Base-by-base conservation (phyloP, 2,888 invertebrate genomes). In the Pelosia muscerda region DNA sequence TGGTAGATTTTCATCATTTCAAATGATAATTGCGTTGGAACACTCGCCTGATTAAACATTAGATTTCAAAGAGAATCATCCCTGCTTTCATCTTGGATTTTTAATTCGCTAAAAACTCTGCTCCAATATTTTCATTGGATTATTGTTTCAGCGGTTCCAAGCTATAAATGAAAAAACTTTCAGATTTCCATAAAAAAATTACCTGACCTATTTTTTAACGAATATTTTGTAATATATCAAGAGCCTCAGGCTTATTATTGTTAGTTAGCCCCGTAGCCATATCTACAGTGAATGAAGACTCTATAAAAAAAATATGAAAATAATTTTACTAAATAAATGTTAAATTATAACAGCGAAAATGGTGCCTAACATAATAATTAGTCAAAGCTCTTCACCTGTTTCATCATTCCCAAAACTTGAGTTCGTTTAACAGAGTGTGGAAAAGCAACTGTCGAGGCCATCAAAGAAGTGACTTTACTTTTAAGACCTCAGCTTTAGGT, bases 11-110 rank as follows among this genome's bases (percentile, higher is more conserved):
- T 60, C 58, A 69, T 72, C 19, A 77, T 78, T 78, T 71, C 54
- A 65, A 77, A 77, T 69, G 72, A 72, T 79, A 78, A 78, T 78
- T 77, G 58, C 62, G 63, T 66, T 64, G 22, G 54, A 68, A 66
- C 68, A 60, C 57, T 57, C 63, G 60, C 34, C 54, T 63, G 67
- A 67, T 74, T 69, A 77, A 76, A 76, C 57, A 68, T 69, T 64
- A 28, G 22, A 26, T 22, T 57, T 57, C 22, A 42, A 42, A 64
- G 25, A 38, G 22, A 64, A 64, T 38, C 22, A 23, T 64, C 11
- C 23, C 10, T 34, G 26, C 55, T 57, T 55, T 38, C 38, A 57
- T 42, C 56, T 61, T 64, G 62, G 66, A 66, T 54, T 42, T 42
- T 57, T 56, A 42, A 55, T 64, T 56, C n/a, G 63, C 11, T 28